A percentile compares a stretch with the other conserved stretches of the same genome.
phyloP scores from a whole-genome alignment of 2,113 vertebrate species.

The Hypocryptadius cinnamomeus region DNA sequence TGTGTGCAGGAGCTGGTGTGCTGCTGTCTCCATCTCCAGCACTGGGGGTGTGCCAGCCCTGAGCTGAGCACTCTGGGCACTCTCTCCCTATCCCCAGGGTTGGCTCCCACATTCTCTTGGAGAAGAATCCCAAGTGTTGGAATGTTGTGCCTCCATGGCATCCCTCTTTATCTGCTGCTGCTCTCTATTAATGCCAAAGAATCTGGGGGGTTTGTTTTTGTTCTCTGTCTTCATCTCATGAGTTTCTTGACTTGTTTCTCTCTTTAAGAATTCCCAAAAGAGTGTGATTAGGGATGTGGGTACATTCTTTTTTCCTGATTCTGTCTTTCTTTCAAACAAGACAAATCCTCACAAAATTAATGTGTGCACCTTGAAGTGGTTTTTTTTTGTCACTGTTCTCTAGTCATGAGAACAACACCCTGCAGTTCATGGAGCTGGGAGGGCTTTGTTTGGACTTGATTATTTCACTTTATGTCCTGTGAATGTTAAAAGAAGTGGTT shows the following conservation, averaged over 20 bases:
- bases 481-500: not conserved
- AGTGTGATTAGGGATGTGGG: no score
- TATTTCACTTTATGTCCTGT: not conserved
- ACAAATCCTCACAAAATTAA: not conserved
- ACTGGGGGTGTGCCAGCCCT: not conserved
- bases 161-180: not conserved
- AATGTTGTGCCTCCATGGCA: not conserved
- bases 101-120: accelerated
- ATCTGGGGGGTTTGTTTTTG: not conserved
- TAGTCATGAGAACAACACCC: not conserved
- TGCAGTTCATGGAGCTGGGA: not conserved
- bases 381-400: not conserved
- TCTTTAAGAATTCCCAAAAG: not conserved
- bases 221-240: not conserved
- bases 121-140: accelerated
- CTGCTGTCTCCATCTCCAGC: not conserved
- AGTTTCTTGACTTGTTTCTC: not conserved
- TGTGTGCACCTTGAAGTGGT: not conserved
- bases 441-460: not conserved
- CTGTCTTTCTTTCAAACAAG: not conserved
- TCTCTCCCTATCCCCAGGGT: not conserved
- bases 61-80: not conserved
- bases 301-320: not conserved
- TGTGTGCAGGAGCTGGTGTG: not conserved
- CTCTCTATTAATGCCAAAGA: not conserved